phyloP scores from a whole-genome alignment of 1,140 invertebrate genomes.

The Ericerus pela region DNA sequence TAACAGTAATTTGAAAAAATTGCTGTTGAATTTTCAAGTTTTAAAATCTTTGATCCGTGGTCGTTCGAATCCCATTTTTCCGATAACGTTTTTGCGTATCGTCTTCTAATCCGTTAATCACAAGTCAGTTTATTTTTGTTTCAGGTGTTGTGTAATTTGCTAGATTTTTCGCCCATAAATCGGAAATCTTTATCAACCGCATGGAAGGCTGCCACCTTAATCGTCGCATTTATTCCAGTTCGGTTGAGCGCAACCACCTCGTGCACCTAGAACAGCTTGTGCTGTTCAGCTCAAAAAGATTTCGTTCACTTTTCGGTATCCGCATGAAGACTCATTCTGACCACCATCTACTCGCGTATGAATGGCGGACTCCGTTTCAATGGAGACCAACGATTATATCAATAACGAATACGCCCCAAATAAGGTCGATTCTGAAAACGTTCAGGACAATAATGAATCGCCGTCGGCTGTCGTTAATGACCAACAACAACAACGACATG shows the following conservation, averaged over 20 bases:
- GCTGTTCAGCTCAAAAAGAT: background rate
- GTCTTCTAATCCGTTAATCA: too few species aligned
- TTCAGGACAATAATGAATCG: background rate
- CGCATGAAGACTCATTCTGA: constrained; percentile 1
- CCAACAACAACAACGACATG: background rate
- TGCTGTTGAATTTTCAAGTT: too few species aligned
- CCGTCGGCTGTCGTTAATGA: background rate
- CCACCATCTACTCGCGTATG: background rate
- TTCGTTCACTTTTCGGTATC: background rate
- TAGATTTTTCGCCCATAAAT: background rate
- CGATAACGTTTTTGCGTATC: too few species aligned
- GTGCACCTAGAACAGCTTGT: constrained; percentile 1
- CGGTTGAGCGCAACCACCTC: constrained; percentile 7
- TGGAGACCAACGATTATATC: background rate
- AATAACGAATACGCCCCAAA: background rate
- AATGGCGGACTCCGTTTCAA: constrained; percentile 7
- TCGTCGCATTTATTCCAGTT: background rate
- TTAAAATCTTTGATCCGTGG: too few species aligned
- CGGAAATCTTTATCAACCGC: background rate
- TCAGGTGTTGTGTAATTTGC: background rate
- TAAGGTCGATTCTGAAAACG: background rate
- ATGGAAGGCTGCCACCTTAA: constrained; percentile 6
- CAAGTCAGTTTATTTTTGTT: too few species aligned
- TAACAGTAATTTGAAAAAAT: too few species aligned
- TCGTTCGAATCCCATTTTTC: too few species aligned